A percentile compares a stretch with the other conserved stretches of the same genome.
phyloP scores from a whole-genome alignment of 2,797 vertebrate species.

The Chelidonichthys spinosus region DNA sequence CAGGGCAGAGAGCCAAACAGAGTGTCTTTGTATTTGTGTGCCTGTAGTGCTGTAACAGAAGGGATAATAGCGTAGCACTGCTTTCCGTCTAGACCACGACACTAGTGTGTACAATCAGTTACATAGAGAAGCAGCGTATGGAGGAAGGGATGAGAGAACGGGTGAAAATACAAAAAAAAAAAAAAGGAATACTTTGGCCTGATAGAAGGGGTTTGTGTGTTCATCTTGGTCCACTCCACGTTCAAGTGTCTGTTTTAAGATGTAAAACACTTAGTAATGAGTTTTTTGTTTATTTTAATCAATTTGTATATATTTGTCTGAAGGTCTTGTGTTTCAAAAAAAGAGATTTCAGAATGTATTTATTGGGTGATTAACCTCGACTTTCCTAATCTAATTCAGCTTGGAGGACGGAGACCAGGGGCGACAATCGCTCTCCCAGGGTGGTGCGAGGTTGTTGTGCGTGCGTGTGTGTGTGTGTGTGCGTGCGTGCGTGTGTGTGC shows the following conservation, averaged over 20 bases:
- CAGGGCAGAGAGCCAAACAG: slow-evolving; percentile 54
- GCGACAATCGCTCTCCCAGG: slow-evolving; percentile 62
- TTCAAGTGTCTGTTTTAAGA: slow-evolving; percentile 71
- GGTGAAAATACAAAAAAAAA: background rate
- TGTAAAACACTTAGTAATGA: slow-evolving; percentile 69
- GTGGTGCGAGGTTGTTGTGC: slow-evolving; percentile 22
- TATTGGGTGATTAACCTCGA: slow-evolving; percentile 79
- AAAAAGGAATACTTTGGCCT: slow-evolving; percentile 32
- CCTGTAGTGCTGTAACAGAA: slow-evolving; percentile 69
- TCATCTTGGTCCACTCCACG: slow-evolving; percentile 55
- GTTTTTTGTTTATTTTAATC: slow-evolving; percentile 55
- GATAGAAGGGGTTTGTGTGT: slow-evolving; percentile 39
- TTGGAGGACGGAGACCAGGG: slow-evolving; percentile 58
- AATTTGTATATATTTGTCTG: slow-evolving; percentile 80
- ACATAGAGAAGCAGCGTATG: slow-evolving; percentile 8
- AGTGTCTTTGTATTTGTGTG: slow-evolving; percentile 77
- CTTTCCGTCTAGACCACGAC: slow-evolving; percentile 59
- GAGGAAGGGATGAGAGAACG: slow-evolving; percentile 11
- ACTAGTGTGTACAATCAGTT: slow-evolving; percentile 74
- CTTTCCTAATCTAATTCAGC: slow-evolving; percentile 58
- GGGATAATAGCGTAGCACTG: slow-evolving; percentile 53
- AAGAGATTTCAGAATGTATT: slow-evolving; percentile 87
- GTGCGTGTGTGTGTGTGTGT: slow-evolving; percentile 10
- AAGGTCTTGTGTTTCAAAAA: slow-evolving; percentile 63
- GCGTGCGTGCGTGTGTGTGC: background rate